These are phyloP conservation scores for Zophobas morio DNA, from an alignment of 1,140 invertebrate genomes.

Conservation along the genomic window DNA sequence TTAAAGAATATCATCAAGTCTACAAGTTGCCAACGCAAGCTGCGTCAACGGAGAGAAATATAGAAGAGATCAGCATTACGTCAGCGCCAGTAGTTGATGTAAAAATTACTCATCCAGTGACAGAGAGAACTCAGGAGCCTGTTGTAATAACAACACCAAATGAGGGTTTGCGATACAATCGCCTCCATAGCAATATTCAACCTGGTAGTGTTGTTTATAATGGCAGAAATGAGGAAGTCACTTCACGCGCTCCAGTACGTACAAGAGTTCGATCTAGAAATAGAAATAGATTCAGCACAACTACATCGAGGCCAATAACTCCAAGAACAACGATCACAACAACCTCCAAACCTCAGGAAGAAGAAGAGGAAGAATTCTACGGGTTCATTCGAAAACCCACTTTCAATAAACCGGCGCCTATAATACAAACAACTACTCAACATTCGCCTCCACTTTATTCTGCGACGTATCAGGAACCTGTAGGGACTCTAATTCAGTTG, in stretches of 20 bases:
- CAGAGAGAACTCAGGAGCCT: constrained; percentile 30
- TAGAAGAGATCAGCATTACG: constrained; percentile 36
- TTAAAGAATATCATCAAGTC: constrained; percentile 47
- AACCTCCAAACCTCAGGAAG: constrained; percentile 36
- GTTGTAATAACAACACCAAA: constrained; percentile 38
- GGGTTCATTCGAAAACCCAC: constrained; percentile 64
- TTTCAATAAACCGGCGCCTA: constrained; percentile 52
- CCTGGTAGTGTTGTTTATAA: constrained; percentile 53
- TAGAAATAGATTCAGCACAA: constrained; percentile 47
- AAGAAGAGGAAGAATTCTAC: constrained; percentile 63
- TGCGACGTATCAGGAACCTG: background rate
- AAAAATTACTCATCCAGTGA: constrained; percentile 47
- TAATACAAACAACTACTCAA: constrained; percentile 40
- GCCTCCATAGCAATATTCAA: constrained; percentile 51
- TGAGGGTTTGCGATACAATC: constrained; percentile 40
- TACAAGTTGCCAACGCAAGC: constrained; percentile 44
- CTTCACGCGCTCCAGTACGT: constrained; percentile 48
- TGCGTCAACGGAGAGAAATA: constrained; percentile 3
- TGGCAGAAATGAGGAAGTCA: constrained; percentile 35
- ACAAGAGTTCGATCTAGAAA: constrained; percentile 60
- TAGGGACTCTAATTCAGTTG: constrained; percentile 19
- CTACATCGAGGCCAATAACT: constrained; percentile 64
- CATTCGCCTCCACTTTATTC: constrained; percentile 23
- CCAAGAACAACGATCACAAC: constrained; percentile 49
- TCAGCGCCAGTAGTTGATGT: constrained; percentile 44